Evolutionary conservation across 2,888 invertebrate species (phyloP).

Genomic region (Pheosia tremula): DNA sequence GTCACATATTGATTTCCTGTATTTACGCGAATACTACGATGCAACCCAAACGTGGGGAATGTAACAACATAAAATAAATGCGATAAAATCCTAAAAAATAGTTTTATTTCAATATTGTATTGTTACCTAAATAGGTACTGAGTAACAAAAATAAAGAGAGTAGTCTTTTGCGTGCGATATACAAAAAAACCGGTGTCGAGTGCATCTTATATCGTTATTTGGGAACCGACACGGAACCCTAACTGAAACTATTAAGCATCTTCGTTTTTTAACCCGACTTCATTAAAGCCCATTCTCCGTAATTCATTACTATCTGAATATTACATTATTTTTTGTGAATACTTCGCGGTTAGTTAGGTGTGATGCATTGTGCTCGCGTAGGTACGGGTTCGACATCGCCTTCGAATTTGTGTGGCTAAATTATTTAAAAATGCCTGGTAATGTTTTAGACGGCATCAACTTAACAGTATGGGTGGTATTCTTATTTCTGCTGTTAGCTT

Average conservation of each 20-base stretch:
- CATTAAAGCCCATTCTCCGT: constrained; percentile 62
- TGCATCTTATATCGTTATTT: not conserved
- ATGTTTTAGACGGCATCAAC: not conserved
- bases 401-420: not conserved
- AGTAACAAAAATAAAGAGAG: not conserved
- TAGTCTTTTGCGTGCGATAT: not conserved
- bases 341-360: constrained; percentile 43
- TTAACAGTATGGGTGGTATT: not conserved
- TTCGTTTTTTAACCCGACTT: constrained; percentile 45
- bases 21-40: no score
- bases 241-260: constrained; percentile 39
- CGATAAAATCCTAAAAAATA: no score
- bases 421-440: constrained; percentile 1
- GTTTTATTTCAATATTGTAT: no score
- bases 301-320: constrained; percentile 48
- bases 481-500: not conserved
- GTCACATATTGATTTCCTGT: no score
- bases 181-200: no score
- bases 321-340: constrained; percentile 46
- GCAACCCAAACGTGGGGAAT: no score
- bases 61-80: no score
- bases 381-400: not conserved
- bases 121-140: no score
- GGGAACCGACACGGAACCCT: constrained; percentile 37
- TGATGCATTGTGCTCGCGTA: constrained; percentile 26